Evolutionary conservation across 2,113 vertebrate genomes (phyloP).

Genomic region (Himantopus leucocephalus): DNA sequence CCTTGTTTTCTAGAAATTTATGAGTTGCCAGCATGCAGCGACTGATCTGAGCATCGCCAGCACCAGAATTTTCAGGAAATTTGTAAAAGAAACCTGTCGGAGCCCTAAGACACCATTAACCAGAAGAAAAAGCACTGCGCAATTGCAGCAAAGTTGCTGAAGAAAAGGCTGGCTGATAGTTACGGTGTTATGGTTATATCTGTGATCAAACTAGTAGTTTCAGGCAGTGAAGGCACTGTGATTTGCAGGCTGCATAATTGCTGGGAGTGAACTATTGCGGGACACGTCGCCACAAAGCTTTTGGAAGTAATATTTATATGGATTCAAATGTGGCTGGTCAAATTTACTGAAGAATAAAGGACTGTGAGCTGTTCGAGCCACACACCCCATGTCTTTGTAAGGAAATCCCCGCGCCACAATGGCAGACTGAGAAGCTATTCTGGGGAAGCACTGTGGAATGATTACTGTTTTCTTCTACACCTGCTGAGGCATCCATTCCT

Average conservation of each 20-base stretch:
- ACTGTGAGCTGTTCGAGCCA: not conserved
- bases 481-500: not conserved
- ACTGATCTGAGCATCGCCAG: not conserved
- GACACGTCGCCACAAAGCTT: not conserved
- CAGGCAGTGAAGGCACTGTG: not conserved
- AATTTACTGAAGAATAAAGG: not conserved
- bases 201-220: not conserved
- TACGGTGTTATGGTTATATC: not conserved
- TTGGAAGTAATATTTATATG: not conserved
- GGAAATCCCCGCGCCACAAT: not conserved
- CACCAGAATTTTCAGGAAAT: not conserved
- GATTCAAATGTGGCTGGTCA: not conserved
- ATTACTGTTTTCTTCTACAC: not conserved
- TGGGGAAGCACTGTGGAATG: not conserved
- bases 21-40: not conserved
- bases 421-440: not conserved
- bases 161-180: not conserved
- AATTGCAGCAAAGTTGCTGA: not conserved
- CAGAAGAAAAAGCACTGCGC: not conserved
- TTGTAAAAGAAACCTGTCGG: not conserved
- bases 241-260: not conserved
- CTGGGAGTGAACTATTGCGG: not conserved
- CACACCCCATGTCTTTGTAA: not conserved
- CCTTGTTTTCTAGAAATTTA: not conserved
- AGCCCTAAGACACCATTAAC: not conserved